Evolutionary conservation across 2,113 vertebrate genomes (phyloP).

Genomic region (Pseudopodoces humilis): DNA sequence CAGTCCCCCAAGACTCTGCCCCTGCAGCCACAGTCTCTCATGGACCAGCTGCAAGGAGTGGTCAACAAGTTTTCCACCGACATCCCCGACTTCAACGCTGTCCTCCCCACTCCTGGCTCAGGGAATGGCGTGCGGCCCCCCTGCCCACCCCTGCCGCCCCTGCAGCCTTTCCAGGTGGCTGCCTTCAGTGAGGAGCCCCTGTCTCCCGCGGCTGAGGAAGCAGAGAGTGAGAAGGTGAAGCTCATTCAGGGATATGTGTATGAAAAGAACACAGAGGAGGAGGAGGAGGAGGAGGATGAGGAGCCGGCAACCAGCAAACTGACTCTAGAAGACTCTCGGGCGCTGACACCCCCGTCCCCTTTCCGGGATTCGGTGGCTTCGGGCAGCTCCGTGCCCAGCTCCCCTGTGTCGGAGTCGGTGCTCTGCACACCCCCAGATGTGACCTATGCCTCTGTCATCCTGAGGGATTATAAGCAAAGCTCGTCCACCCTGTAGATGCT

Average conservation of each 20-base stretch:
- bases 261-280: conserved; percentile 79
- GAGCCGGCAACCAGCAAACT: conserved; percentile 78
- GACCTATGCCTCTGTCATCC: conserved; percentile 85
- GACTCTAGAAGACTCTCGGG: conserved; percentile 84
- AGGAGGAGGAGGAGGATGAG: conserved; percentile 80
- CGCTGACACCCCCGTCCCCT: conserved; percentile 92
- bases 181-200: conserved; percentile 76
- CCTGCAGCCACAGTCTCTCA: conserved; percentile 72
- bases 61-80: conserved; percentile 80
- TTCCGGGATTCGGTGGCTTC: conserved; percentile 95
- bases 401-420: conserved; percentile 82
- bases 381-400: conserved; percentile 83
- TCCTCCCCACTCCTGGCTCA: conserved; percentile 57
- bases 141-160: conserved; percentile 63
- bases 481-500: conserved; percentile 90
- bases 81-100: conserved; percentile 74
- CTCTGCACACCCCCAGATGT: conserved; percentile 81
- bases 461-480: conserved; percentile 92
- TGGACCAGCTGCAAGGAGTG: conserved; percentile 80
- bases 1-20: conserved; percentile 69
- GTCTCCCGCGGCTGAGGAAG: conserved; percentile 73
- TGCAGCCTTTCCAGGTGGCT: conserved; percentile 72
- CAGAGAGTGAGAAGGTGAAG: conserved; percentile 80
- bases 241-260: conserved; percentile 89
- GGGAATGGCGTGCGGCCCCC: conserved; percentile 66